Evolutionary conservation across 2,888 invertebrate species (phyloP), one percentile per base, ranked within the genome.

Genomic region (Lithophane ornitopus): DNA sequence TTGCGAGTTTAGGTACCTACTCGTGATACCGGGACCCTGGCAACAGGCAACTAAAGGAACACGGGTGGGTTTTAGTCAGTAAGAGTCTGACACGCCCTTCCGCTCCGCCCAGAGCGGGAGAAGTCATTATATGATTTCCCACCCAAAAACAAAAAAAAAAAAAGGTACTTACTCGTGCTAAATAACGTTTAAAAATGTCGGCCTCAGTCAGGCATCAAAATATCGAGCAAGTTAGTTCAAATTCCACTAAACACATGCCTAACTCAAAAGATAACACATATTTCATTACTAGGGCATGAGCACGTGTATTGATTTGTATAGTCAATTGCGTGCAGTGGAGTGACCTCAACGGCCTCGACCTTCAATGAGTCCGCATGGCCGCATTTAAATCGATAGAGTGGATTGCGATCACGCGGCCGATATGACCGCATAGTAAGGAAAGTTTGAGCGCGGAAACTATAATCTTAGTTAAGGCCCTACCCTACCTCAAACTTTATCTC

Each of bases 281-380:
- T 28, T 28, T 12, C 28, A 70, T 46, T 52, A 52, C 44, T 63
- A 39, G 0, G 22, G 16, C 39, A 56, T 44, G 26, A 41, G 54
- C n/a, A n/a, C 28, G 39, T 49, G 7, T 58, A 70, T 81, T 54
- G 79, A 76, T 82, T 28, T 22, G 19, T 65, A n/a, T 28, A 63
- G 12, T 28, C 28, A 39, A 26, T 22, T 56, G 52, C 70, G 26
- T 65, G 74, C 46, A 9, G 58, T 59, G 11, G 69, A 63, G 22
- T 72, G 78, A 76, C 85, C 85, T 73, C 72, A 74, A 75, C 70
- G 76, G 52, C 87, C 87, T 63, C 66, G 72, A 79, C 87, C 85
- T 86, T 86, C 76, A 56, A 65, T 28, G 39, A 68, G 61, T 54
- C 58, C 52, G 56, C 66, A 52, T 44, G 70, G 74, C 76, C 76